Conservation (phyloP, 2,113 vertebrate species). For the Boulengerochromis microlepis region DNA sequence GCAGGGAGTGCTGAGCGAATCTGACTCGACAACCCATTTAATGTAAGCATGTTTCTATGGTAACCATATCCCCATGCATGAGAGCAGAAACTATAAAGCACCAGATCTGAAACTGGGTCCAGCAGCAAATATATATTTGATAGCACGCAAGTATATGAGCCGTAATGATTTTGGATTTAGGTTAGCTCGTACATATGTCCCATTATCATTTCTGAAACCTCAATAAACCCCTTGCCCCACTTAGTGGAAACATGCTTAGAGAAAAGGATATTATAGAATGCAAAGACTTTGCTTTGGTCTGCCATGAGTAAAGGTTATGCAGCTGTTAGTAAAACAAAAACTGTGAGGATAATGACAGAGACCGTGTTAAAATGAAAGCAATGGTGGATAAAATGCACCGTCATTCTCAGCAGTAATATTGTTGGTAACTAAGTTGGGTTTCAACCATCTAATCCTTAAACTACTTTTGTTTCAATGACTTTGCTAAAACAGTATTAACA, state of each 20-base stretch:
- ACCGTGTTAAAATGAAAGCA: background rate
- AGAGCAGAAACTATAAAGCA: background rate
- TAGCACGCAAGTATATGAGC: background rate
- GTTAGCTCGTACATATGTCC: background rate
- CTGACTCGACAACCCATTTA: conserved; percentile 13
- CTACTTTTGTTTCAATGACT: background rate
- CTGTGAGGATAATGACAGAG: background rate
- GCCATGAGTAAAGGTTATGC: background rate
- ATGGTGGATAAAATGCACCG: background rate
- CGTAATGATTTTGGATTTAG: background rate
- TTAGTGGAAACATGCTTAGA: background rate
- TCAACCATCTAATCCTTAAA: background rate
- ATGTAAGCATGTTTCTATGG: conserved; percentile 60
- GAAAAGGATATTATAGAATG: background rate
- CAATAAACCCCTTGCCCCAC: background rate
- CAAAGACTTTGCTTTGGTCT: background rate
- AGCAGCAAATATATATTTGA: background rate
- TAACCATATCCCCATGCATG: conserved; percentile 39
- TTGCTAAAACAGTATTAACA: background rate
- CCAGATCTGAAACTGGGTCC: background rate
- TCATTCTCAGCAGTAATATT: background rate
- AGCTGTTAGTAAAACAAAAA: background rate
- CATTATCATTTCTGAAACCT: background rate
- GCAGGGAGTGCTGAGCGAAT: background rate
- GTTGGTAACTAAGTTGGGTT: background rate